Evolutionary conservation across 1,140 invertebrate species (phyloP).

Genomic region (Leptoteleia sp.): DNA sequence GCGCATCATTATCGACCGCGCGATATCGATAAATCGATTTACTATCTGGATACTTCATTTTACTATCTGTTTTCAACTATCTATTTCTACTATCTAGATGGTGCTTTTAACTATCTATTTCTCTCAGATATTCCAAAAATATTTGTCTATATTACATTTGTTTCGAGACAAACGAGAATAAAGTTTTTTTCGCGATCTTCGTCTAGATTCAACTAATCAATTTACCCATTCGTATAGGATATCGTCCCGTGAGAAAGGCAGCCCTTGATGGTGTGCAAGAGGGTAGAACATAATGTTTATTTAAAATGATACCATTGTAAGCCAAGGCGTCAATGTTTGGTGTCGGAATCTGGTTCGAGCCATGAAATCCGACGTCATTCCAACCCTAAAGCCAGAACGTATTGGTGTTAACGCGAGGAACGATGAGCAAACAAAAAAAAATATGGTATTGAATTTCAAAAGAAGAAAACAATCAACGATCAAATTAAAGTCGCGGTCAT

Average conservation of each 20-base stretch:
- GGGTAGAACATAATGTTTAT: slow-evolving; percentile 82
- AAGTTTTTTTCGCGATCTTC: no score
- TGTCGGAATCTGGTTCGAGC: slow-evolving; percentile 86
- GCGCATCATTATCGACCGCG: no score
- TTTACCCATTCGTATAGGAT: slow-evolving; percentile 86
- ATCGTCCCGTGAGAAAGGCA: slow-evolving; percentile 73
- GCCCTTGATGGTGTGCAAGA: slow-evolving; percentile 85
- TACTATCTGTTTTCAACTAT: no score
- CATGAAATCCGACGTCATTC: slow-evolving; percentile 89
- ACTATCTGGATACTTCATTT: no score
- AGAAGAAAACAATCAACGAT: slow-evolving; percentile 38
- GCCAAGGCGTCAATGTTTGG: slow-evolving; percentile 86
- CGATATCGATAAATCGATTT: no score
- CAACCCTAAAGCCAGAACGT: slow-evolving; percentile 83
- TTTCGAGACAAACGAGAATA: no score
- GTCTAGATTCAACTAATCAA: no score
- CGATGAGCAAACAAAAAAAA: neutral
- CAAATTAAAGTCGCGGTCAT: slow-evolving; percentile 59
- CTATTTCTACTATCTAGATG: no score
- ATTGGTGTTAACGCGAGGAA: neutral
- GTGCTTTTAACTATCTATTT: no score
- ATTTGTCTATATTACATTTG: no score
- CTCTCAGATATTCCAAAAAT: no score
- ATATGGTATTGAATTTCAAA: slow-evolving; percentile 44
- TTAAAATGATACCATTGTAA: slow-evolving; percentile 70